These are phyloP conservation scores for Craterocephalus amniculus DNA, from an alignment of 2,797 vertebrate species.

Conservation along the genomic window DNA sequence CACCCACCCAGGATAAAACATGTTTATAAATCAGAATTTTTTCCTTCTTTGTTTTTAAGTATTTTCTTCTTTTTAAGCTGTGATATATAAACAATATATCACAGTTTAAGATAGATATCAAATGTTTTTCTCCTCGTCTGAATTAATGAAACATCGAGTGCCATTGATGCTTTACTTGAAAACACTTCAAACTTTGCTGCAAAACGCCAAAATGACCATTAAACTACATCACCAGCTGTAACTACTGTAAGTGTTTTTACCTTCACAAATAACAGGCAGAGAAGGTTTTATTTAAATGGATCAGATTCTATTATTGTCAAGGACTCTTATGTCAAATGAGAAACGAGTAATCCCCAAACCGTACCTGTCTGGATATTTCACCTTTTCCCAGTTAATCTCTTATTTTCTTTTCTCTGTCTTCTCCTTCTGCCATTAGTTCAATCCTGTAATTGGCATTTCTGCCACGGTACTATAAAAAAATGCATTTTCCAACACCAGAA, in stretches of 20 bases:
- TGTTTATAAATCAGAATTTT: slow-evolving; percentile 11
- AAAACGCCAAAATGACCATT: not conserved
- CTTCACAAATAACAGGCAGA: slow-evolving; percentile 25
- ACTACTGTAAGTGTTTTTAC: slow-evolving; percentile 11
- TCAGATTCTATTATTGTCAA: slow-evolving; percentile 44
- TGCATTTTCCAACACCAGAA: slow-evolving; percentile 44
- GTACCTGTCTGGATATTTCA: slow-evolving; percentile 1
- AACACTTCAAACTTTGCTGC: not conserved
- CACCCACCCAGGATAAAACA: slow-evolving; percentile 16
- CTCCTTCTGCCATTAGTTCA: slow-evolving; percentile 44
- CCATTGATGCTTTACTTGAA: not conserved
- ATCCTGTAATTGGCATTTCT: slow-evolving; percentile 48
- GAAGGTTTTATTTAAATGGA: slow-evolving; percentile 25
- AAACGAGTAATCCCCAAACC: slow-evolving; percentile 22
- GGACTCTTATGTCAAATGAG: slow-evolving; percentile 40
- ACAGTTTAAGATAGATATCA: not conserved
- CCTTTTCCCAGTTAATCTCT: slow-evolving; percentile 7
- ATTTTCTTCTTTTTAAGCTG: slow-evolving; percentile 8
- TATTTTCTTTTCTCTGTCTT: slow-evolving; percentile 19
- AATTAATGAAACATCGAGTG: not conserved
- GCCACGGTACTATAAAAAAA: slow-evolving; percentile 40
- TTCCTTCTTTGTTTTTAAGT: not conserved
- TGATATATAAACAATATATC: not conserved
- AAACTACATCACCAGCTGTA: not conserved
- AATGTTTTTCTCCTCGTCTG: not conserved